Conservation (phyloP, 2,797 vertebrate genomes). For the Nannoperca obscura region DNA sequence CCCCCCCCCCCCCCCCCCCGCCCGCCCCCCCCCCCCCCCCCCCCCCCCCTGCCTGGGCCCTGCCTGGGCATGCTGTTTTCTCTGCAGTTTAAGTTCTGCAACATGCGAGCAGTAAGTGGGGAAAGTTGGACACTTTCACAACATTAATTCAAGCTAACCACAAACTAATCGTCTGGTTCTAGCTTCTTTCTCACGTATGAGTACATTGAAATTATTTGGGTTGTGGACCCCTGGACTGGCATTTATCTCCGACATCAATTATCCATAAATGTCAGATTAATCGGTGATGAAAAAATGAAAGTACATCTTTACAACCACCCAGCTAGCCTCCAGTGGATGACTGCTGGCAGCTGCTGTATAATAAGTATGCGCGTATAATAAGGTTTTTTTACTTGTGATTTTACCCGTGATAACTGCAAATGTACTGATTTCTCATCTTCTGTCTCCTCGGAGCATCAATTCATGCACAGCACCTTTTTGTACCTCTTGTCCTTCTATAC, state of each 20-base stretch:
- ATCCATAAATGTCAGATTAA: neutral
- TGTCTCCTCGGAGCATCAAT: neutral
- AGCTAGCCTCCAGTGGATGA: neutral
- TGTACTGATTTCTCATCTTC: constrained; percentile 4
- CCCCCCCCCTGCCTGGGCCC: too few species aligned
- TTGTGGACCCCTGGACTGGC: neutral
- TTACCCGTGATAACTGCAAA: constrained; percentile 11
- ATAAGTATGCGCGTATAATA: too few species aligned
- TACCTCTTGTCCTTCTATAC: neutral
- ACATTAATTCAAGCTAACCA: neutral
- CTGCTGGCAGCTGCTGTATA: neutral
- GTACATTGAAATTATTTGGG: neutral
- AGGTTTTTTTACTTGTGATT: neutral
- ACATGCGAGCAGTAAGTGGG: neutral
- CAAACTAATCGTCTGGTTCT: neutral
- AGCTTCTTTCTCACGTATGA: neutral
- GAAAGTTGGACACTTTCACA: neutral
- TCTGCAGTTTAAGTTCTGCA: neutral
- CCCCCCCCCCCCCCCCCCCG: too few species aligned
- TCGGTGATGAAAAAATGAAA: neutral
- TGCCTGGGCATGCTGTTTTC: neutral
- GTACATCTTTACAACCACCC: neutral
- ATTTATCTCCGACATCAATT: too few species aligned
- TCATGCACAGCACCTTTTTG: neutral
- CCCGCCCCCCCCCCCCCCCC: too few species aligned